phyloP scores from a whole-genome alignment of 2,113 vertebrate genomes.

The Bettongia penicillata region DNA sequence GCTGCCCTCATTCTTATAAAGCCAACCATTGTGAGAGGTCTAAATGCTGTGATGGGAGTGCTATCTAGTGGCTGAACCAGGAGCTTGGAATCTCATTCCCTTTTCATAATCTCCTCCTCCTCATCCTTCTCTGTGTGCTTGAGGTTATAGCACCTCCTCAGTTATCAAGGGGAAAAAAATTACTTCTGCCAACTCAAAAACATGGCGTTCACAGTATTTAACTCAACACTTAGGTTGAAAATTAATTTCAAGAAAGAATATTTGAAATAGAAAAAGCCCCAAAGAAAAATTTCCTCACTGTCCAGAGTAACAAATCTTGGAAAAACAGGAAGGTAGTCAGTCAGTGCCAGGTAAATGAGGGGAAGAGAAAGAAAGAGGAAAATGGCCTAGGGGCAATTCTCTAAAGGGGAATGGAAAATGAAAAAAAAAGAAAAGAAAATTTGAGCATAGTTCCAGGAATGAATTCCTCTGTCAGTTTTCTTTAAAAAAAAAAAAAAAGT shows the following conservation, averaged over 20 bases:
- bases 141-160: not conserved
- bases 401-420: not conserved
- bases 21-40: not conserved
- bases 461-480: not conserved
- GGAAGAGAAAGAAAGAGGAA: not conserved
- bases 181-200: not conserved
- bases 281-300: not conserved
- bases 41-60: constrained; percentile 52
- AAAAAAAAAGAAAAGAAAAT: not conserved
- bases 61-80: constrained; percentile 58
- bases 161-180: not conserved
- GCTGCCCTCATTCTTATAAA: constrained; percentile 14
- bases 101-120: not conserved
- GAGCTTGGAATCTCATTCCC: not conserved
- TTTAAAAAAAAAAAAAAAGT: not conserved
- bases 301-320: not conserved
- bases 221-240: not conserved
- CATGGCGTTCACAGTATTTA: not conserved
- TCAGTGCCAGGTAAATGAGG: not conserved
- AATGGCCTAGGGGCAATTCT: not conserved
- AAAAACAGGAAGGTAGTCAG: not conserved
- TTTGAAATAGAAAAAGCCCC: not conserved
- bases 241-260: not conserved
- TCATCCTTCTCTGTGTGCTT: not conserved
- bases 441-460: not conserved